These are phyloP conservation scores for Aselliscus stoliczkanus DNA, from an alignment of 2,797 vertebrate genomes.

Conservation along the genomic window DNA sequence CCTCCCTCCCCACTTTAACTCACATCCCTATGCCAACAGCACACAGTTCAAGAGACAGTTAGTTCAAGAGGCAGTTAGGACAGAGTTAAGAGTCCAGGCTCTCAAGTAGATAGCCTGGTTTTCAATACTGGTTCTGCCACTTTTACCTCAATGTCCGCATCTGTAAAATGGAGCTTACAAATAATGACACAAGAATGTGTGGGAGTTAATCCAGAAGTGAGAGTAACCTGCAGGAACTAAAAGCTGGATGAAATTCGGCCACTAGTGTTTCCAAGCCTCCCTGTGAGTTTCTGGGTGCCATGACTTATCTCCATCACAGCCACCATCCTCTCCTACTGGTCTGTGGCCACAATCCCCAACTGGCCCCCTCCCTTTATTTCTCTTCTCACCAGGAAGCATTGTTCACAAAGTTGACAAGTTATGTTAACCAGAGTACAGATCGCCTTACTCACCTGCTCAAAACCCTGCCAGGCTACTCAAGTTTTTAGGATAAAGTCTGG, in stretches of 20 bases:
- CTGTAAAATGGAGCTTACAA: background rate
- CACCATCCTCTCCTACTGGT: background rate
- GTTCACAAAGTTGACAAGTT: background rate
- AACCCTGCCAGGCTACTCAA: background rate
- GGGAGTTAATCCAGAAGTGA: background rate
- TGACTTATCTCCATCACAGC: too few species aligned
- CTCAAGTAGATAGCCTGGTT: background rate
- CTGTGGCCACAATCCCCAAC: background rate
- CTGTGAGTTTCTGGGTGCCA: background rate
- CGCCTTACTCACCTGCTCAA: rapidly evolving
- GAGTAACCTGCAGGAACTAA: background rate
- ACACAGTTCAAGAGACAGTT: too few species aligned
- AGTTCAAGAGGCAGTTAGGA: background rate
- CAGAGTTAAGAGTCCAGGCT: background rate
- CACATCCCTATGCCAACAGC: background rate
- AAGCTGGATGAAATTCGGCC: background rate
- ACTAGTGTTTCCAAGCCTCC: rapidly evolving
- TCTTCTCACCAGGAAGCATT: background rate
- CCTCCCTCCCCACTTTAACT: background rate
- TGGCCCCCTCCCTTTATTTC: background rate
- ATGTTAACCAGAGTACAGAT: background rate
- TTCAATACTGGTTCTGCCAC: background rate
- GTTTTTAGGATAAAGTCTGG: too few species aligned
- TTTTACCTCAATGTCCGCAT: background rate
- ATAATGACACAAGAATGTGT: too few species aligned